Conservation (phyloP, 2,888 invertebrate genomes). For the Lasioglossum lativentre region DNA sequence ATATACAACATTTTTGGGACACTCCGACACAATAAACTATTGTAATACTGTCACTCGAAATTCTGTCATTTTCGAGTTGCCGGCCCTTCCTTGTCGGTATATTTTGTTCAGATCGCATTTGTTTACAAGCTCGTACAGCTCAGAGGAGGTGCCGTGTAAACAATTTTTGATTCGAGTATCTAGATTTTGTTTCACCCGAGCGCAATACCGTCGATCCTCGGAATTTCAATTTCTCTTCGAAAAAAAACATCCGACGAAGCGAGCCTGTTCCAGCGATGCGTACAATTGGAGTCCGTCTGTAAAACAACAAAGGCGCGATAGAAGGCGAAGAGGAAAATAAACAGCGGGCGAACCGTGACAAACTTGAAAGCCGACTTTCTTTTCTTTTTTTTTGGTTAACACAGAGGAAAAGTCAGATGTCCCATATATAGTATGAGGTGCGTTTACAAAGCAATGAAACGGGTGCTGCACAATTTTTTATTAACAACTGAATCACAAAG, state of each 20-base stretch:
- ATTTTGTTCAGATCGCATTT: not conserved
- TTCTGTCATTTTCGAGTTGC: too few relatives aligned
- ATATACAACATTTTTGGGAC: too few relatives aligned
- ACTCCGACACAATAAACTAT: too few relatives aligned
- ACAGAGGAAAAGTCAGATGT: not conserved
- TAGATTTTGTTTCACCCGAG: not conserved
- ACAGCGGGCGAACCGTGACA: not conserved
- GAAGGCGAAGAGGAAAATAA: not conserved
- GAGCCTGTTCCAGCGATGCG: not conserved
- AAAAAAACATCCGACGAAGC: not conserved
- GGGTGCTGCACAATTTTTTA: not conserved
- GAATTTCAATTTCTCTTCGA: not conserved
- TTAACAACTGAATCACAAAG: not conserved
- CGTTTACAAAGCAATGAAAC: not conserved
- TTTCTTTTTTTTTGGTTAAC: not conserved
- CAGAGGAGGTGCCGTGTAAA: not conserved
- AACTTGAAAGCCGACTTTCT: not conserved
- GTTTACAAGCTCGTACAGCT: not conserved
- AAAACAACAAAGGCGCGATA: not conserved
- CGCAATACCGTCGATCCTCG: not conserved
- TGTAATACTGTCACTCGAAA: too few relatives aligned
- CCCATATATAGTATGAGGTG: not conserved
- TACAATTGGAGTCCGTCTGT: constrained; percentile 2
- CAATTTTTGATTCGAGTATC: not conserved
- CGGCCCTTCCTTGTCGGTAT: not conserved